phyloP scores from a whole-genome alignment of 2,888 invertebrate species.

The Sceliomorpha sp. region DNA sequence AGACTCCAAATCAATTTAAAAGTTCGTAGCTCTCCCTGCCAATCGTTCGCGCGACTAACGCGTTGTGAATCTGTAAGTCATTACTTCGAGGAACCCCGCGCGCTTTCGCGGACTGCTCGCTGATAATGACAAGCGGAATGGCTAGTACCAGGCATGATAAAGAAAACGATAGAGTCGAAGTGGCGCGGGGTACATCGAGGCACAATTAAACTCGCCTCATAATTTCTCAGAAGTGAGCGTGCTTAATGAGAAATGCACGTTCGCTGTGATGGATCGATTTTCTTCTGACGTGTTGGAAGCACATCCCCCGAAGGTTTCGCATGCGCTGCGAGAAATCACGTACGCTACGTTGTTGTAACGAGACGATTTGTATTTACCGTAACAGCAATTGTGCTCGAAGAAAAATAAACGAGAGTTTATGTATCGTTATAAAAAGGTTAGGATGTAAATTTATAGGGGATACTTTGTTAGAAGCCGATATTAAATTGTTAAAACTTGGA shows the following conservation, averaged over 20 bases:
- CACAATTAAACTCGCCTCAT: slow-evolving; percentile 70
- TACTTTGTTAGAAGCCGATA: no score
- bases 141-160: slow-evolving; percentile 26
- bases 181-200: slow-evolving; percentile 23
- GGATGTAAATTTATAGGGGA: no score
- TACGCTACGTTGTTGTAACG: no score
- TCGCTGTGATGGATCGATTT: slow-evolving; percentile 66
- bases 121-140: slow-evolving; percentile 56
- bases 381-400: no score
- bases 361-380: no score
- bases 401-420: no score
- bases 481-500: no score
- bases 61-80: slow-evolving; percentile 68
- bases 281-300: slow-evolving; percentile 1
- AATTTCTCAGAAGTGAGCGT: slow-evolving; percentile 62
- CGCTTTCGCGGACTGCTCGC: slow-evolving; percentile 6
- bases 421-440: no score
- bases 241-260: slow-evolving; percentile 70
- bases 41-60: slow-evolving; percentile 63
- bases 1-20: slow-evolving; percentile 79
- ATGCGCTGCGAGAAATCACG: background rate
- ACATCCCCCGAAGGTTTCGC: slow-evolving; percentile 2
- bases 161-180: slow-evolving; percentile 12
- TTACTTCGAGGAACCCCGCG: slow-evolving; percentile 58
- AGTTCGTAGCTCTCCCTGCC: slow-evolving; percentile 68